Evolutionary conservation across 2,797 vertebrate species (phyloP).

Genomic region (Nannoperca obscura): DNA sequence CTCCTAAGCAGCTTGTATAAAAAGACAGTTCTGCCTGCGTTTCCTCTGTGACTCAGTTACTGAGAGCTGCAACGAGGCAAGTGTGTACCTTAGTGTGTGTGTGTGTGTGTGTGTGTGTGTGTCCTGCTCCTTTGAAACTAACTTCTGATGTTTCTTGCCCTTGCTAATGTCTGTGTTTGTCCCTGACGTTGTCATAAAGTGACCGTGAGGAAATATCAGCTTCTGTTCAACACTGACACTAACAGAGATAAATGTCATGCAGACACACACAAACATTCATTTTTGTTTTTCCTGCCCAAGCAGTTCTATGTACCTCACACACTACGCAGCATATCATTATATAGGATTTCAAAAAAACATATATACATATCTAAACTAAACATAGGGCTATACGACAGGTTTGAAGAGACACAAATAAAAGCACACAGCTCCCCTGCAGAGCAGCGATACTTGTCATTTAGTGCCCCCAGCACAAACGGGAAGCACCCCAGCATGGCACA

Average conservation of each 20-base stretch:
- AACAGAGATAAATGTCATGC: slow-evolving; percentile 47
- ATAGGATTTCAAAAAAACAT: neutral
- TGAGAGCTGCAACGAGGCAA: slow-evolving; percentile 39
- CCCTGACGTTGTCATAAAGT: slow-evolving; percentile 51
- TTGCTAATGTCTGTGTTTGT: slow-evolving; percentile 45
- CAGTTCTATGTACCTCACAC: neutral
- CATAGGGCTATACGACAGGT: neutral
- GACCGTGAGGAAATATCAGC: slow-evolving; percentile 60
- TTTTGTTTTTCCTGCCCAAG: neutral
- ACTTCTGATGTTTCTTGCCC: slow-evolving; percentile 38
- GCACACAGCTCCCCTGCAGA: neutral
- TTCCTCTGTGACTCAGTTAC: slow-evolving; percentile 61
- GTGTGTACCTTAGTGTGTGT: neutral
- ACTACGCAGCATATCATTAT: neutral
- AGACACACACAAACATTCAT: neutral
- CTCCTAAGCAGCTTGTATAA: slow-evolving; percentile 52
- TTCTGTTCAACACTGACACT: slow-evolving; percentile 45
- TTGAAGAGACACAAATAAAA: neutral
- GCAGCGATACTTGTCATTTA: neutral
- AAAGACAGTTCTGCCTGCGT: slow-evolving; percentile 56
- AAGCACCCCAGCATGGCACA: neutral
- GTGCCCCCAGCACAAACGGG: neutral
- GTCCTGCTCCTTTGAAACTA: slow-evolving; percentile 54
- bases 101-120: slow-evolving; percentile 32
- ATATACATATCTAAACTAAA: neutral